Conservation (phyloP, 2,888 invertebrate genomes). For the Eulithis prunata region DNA sequence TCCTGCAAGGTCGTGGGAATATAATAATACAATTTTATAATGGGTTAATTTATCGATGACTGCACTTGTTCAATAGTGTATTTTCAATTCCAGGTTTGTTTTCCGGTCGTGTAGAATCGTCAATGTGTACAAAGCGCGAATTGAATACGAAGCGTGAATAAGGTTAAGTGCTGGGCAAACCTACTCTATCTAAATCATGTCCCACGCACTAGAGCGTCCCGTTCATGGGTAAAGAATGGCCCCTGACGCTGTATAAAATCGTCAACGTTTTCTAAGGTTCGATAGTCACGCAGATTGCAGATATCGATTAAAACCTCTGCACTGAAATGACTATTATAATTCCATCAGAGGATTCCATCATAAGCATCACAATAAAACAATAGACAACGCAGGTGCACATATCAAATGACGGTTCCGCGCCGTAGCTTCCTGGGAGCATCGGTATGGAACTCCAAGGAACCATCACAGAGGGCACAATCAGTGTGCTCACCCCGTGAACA, state of each 20-base stretch:
- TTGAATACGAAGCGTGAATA: too few relatives aligned
- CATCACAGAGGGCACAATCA: slow-evolving; percentile 49
- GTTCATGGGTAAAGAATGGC: too few relatives aligned
- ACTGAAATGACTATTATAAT: too few relatives aligned
- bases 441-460: slow-evolving; percentile 45
- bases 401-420: slow-evolving; percentile 35
- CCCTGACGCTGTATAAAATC: too few relatives aligned
- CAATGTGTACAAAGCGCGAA: too few relatives aligned
- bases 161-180: too few relatives aligned
- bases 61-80: slow-evolving; percentile 7
- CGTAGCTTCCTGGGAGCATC: slow-evolving; percentile 29
- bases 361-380: slow-evolving; percentile 24
- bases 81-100: slow-evolving; percentile 2
- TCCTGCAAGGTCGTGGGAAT: slow-evolving; percentile 53
- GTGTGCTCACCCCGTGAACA: slow-evolving; percentile 61
- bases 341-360: neutral
- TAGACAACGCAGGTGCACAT: slow-evolving; percentile 33
- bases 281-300: too few relatives aligned
- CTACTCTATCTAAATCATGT: too few relatives aligned
- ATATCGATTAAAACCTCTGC: too few relatives aligned
- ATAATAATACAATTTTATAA: slow-evolving; percentile 12
- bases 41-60: slow-evolving; percentile 20
- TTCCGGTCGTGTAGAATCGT: neutral
- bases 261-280: too few relatives aligned
- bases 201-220: too few relatives aligned